Conservation (phyloP, 2,113 vertebrate genomes). For the Hyperopisus bebe region DNA sequence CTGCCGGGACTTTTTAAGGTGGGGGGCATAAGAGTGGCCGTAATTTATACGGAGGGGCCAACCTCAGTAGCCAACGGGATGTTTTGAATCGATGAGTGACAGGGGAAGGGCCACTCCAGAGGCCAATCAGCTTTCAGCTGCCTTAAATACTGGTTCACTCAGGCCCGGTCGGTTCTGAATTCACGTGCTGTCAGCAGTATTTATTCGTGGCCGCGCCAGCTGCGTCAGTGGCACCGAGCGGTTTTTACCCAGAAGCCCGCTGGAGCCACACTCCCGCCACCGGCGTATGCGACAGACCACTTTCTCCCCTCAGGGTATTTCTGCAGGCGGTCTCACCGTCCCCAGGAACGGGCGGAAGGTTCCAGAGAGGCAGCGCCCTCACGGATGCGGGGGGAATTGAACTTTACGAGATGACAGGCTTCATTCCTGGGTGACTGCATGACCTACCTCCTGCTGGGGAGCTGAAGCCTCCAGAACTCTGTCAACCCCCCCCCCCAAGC, state of each 20-base stretch:
- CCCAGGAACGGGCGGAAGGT: not conserved
- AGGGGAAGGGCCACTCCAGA: not conserved
- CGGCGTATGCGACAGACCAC: not conserved
- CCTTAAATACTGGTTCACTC: not conserved
- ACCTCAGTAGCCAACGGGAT: not conserved
- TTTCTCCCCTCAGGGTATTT: not conserved
- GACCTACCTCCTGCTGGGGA: slow-evolving; percentile 10
- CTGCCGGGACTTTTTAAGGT: not conserved
- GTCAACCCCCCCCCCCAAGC: slow-evolving; percentile 26
- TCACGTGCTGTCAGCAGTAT: slow-evolving; percentile 11
- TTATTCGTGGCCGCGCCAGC: not conserved
- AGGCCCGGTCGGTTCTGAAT: not conserved
- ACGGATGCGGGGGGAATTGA: slow-evolving; percentile 20
- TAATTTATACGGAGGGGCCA: not conserved
- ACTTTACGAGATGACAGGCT: slow-evolving; percentile 30
- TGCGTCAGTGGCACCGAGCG: not conserved
- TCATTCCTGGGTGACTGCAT: slow-evolving; percentile 32
- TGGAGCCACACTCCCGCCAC: no score
- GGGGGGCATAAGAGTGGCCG: not conserved
- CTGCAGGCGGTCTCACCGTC: not conserved
- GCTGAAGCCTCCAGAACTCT: slow-evolving; percentile 21
- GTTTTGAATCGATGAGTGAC: not conserved
- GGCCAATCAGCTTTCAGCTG: not conserved
- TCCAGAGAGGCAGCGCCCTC: slow-evolving; percentile 23
- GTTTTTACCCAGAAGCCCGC: not conserved